phyloP scores from a whole-genome alignment of 2,797 vertebrate genomes.

The Semotilus atromaculatus region DNA sequence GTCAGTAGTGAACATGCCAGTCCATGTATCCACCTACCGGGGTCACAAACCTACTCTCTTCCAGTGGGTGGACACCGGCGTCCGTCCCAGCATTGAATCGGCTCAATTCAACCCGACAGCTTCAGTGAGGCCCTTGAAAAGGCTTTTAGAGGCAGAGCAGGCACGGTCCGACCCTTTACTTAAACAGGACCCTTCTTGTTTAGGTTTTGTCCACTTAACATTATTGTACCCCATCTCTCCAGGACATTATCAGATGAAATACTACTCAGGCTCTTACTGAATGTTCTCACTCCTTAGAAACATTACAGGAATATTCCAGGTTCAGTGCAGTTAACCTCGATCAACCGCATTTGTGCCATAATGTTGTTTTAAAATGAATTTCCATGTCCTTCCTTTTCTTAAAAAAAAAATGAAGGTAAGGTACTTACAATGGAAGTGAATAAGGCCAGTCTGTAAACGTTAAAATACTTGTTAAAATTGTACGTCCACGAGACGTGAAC shows the following conservation, averaged over 20 bases:
- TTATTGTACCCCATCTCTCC: slow-evolving; percentile 4
- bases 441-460: background rate
- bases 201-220: slow-evolving; percentile 46
- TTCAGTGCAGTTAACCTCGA: background rate
- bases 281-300: background rate
- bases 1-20: slow-evolving; percentile 61
- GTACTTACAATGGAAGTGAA: background rate
- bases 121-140: slow-evolving; percentile 53
- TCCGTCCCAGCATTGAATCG: slow-evolving; percentile 70
- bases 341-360: background rate
- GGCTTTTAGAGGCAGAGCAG: slow-evolving; percentile 34
- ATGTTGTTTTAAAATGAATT: background rate
- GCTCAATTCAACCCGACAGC: slow-evolving; percentile 56
- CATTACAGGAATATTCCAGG: background rate
- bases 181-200: slow-evolving; percentile 52
- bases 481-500: background rate
- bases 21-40: slow-evolving; percentile 61
- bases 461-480: background rate
- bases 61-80: slow-evolving; percentile 67
- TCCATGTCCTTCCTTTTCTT: background rate
- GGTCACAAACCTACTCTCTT: slow-evolving; percentile 67
- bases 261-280: background rate
- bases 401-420: background rate
- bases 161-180: slow-evolving; percentile 36
- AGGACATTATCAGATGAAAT: slow-evolving; percentile 15